Evolutionary conservation across 2,113 vertebrate genomes (phyloP), one percentile per base, ranked within the genome.

Genomic region (Cyprinus carpio): DNA sequence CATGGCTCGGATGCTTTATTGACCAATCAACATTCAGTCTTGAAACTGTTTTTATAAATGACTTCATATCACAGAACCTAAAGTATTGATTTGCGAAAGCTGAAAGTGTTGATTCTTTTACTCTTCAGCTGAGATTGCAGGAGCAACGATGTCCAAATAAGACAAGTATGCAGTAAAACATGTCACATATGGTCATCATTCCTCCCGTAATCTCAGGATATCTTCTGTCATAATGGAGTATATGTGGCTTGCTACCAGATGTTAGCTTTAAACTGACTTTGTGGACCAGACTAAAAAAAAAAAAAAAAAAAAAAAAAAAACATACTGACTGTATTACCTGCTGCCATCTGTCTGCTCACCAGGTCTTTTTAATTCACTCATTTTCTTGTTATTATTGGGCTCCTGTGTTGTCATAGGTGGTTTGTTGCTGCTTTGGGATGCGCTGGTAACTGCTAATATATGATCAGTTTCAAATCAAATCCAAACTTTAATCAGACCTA

Each of bases 281-380:
- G 8, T 72, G 46, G 27, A 12, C 13, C 43, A 76, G 46, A 18
- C 18, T 20, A 77, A 40, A 34, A 3, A 34, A 34, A 34, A 34
- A 34, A 34, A 3, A 34, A 40, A 6, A 40, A 40, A 8, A 56
- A 58, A 23, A 77, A 11, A 2, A 29, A 56, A 77, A 46, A 54
- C 25, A 69, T 23, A n/a, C 25, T 10, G 27, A 15, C 65, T 60
- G 54, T 77, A 34, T 34, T 76, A 77, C 49, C 64, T 37, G 65
- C 43, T 84, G 56, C 62, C 29, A 40, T 86, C 29, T 62, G 65
- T 7, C 20, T 2, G 18, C 82, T 84, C 69, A 49, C 16, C 77
- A 74, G 31, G 60, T 18, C 5, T 56, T 64, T 84, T 75, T 87
- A 81, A 81, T 84, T 89, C 58, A 81, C 65, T 49, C 8, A 46